Evolutionary conservation across 1,140 invertebrate species (phyloP).

Genomic region (Probaryconus sp.): DNA sequence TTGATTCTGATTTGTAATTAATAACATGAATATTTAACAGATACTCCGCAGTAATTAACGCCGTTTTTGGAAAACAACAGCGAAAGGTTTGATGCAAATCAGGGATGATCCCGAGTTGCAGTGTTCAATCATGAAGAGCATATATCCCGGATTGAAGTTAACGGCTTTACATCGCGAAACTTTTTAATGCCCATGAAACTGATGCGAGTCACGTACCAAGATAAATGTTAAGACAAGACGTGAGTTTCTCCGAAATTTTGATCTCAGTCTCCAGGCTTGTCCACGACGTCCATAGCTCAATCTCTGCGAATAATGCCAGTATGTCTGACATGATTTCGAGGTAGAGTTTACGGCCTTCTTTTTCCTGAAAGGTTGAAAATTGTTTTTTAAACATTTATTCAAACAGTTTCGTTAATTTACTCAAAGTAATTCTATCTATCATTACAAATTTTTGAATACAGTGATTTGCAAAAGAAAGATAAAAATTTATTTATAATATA

Average conservation of each 20-base stretch:
- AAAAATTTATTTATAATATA: constrained; percentile 24
- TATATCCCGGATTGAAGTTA: constrained; percentile 16
- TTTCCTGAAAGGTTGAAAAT: constrained; percentile 64
- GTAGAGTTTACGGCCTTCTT: constrained; percentile 71
- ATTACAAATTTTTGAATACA: too few relatives aligned
- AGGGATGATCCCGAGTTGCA: constrained; percentile 29
- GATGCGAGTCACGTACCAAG: constrained; percentile 71
- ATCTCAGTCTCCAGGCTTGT: constrained; percentile 70
- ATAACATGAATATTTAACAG: constrained; percentile 41
- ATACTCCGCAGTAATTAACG: constrained; percentile 3
- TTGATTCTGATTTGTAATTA: constrained; percentile 4
- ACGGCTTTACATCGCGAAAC: constrained; percentile 24
- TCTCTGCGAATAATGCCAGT: constrained; percentile 76
- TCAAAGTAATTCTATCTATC: too few relatives aligned
- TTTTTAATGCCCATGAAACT: constrained; percentile 27
- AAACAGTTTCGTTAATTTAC: constrained; percentile 17
- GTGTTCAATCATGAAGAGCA: constrained; percentile 35
- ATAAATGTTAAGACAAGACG: constrained; percentile 75
- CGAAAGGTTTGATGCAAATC: constrained; percentile 34
- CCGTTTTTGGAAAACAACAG: constrained; percentile 17
- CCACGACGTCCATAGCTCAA: constrained; percentile 76
- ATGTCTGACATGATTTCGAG: constrained; percentile 77
- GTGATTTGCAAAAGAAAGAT: constrained; percentile 20
- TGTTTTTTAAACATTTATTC: constrained; percentile 15
- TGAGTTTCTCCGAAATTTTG: constrained; percentile 75